Evolutionary conservation across 2,797 vertebrate species (phyloP).

Genomic region (Gymnodraco acuticeps): DNA sequence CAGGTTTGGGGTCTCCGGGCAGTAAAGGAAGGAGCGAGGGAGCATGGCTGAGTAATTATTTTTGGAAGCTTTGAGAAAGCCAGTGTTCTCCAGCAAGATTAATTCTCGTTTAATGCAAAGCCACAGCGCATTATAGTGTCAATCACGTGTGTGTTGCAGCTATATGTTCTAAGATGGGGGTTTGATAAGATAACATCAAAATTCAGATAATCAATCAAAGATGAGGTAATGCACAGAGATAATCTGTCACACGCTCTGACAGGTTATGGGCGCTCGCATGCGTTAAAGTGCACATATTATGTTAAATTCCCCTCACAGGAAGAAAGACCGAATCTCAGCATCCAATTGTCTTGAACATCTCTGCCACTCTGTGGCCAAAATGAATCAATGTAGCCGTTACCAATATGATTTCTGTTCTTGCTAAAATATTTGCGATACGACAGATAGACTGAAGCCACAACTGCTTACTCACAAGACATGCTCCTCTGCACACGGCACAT

Average conservation of each 20-base stretch:
- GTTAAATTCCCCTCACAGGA: constrained; percentile 23
- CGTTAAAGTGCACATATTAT: constrained; percentile 39
- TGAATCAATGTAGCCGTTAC: constrained; percentile 54
- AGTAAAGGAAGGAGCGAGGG: constrained; percentile 61
- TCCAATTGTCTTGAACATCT: constrained; percentile 83
- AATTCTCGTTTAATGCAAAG: constrained; percentile 60
- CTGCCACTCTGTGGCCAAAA: constrained; percentile 88
- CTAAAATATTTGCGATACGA: constrained; percentile 20
- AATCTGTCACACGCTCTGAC: constrained; percentile 55
- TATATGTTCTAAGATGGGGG: constrained; percentile 45
- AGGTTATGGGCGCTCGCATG: constrained; percentile 59
- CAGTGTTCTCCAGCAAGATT: constrained; percentile 53
- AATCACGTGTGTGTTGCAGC: constrained; percentile 50
- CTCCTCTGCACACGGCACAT: constrained; percentile 38
- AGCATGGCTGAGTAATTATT: constrained; percentile 73
- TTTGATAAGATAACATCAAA: constrained; percentile 41
- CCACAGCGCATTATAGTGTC: constrained; percentile 54
- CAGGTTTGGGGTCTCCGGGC: constrained; percentile 82
- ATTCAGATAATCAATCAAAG: constrained; percentile 36
- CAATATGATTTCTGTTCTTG: constrained; percentile 4
- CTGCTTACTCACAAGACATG: constrained; percentile 11
- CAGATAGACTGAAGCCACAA: constrained; percentile 5
- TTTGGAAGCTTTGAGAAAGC: constrained; percentile 64
- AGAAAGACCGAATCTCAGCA: constrained; percentile 43
- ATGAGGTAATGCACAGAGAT: constrained; percentile 57